phyloP scores from a whole-genome alignment of 1,140 invertebrate species.

The Drosophila eugracilis region DNA sequence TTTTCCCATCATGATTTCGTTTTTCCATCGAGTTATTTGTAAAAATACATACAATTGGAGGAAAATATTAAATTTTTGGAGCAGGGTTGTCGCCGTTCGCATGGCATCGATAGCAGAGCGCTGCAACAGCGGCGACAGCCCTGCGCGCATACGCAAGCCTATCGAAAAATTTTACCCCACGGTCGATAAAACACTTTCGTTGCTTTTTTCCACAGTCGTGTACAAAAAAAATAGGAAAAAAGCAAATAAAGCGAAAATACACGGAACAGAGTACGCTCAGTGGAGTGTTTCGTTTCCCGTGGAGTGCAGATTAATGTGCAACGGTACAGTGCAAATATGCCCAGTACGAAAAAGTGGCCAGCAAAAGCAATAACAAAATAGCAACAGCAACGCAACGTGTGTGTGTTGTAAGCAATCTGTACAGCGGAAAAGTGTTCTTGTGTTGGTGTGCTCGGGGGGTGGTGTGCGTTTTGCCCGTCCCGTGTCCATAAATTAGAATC shows the following conservation, averaged over 20 bases:
- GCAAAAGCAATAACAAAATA: slow-evolving; percentile 61
- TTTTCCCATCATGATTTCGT: not conserved
- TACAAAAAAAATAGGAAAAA: slow-evolving; percentile 60
- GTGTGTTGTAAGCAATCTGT: slow-evolving; percentile 46
- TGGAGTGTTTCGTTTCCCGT: slow-evolving; percentile 35
- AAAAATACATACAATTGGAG: slow-evolving; percentile 55
- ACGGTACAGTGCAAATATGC: slow-evolving; percentile 64
- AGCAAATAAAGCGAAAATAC: slow-evolving; percentile 35
- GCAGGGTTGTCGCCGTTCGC: slow-evolving; percentile 55
- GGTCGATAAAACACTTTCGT: slow-evolving; percentile 71
- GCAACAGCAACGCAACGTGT: slow-evolving; percentile 41
- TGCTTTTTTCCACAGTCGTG: slow-evolving; percentile 66
- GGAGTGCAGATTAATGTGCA: slow-evolving; percentile 40
- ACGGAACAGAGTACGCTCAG: slow-evolving; percentile 7
- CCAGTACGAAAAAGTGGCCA: slow-evolving; percentile 73
- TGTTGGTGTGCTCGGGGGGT: slow-evolving; percentile 35
- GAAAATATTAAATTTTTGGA: slow-evolving; percentile 69
- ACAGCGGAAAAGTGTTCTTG: slow-evolving; percentile 20
- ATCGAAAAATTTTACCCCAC: slow-evolving; percentile 65
- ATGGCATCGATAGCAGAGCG: slow-evolving; percentile 20
- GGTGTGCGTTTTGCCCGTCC: slow-evolving; percentile 34
- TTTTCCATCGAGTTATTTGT: not conserved
- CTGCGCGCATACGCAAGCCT: slow-evolving; percentile 28
- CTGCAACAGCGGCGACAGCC: slow-evolving; percentile 33
- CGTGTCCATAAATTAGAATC: slow-evolving; percentile 69